Percentiles rank a stretch among this genome's conserved stretches.
phyloP scores from a whole-genome alignment of 2,797 vertebrate genomes.

The Bryconaethiops microstoma region DNA sequence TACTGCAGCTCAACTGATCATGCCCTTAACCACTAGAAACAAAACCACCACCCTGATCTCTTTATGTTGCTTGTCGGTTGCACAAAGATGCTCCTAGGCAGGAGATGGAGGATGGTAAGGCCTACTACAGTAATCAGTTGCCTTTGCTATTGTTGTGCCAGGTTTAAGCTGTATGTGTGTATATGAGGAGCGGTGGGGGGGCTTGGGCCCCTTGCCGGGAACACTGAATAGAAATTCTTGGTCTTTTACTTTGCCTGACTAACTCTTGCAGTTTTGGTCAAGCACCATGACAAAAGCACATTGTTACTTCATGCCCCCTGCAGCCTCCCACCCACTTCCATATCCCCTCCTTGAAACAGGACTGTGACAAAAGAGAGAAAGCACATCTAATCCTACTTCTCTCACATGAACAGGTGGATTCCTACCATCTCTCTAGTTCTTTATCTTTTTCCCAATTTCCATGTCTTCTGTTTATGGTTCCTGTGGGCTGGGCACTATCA shows the following conservation, averaged over 20 bases:
- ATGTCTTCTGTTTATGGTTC: background rate
- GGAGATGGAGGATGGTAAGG: constrained; percentile 40
- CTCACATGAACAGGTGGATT: constrained; percentile 54
- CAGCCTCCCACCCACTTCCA: constrained; percentile 34
- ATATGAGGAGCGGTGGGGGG: constrained; percentile 41
- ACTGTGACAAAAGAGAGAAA: constrained; percentile 42
- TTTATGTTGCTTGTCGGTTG: background rate
- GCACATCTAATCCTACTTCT: constrained; percentile 60
- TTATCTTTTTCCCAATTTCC: background rate
- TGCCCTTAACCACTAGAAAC: constrained; percentile 13
- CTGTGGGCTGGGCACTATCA: background rate
- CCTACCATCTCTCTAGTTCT: background rate
- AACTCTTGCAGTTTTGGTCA: constrained; percentile 48
- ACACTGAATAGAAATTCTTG: constrained; percentile 46
- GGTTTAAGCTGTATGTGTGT: constrained; percentile 37
- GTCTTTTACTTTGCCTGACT: constrained; percentile 53
- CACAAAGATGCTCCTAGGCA: constrained; percentile 6
- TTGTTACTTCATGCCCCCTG: constrained; percentile 46
- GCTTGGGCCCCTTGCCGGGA: constrained; percentile 46
- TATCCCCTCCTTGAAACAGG: constrained; percentile 44
- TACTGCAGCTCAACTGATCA: background rate
- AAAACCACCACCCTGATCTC: background rate
- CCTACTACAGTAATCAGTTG: constrained; percentile 40
- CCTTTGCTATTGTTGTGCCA: constrained; percentile 47
- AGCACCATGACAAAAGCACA: constrained; percentile 55